Conservation (phyloP, 2,113 vertebrate species). For the Oncorhynchus keta region DNA sequence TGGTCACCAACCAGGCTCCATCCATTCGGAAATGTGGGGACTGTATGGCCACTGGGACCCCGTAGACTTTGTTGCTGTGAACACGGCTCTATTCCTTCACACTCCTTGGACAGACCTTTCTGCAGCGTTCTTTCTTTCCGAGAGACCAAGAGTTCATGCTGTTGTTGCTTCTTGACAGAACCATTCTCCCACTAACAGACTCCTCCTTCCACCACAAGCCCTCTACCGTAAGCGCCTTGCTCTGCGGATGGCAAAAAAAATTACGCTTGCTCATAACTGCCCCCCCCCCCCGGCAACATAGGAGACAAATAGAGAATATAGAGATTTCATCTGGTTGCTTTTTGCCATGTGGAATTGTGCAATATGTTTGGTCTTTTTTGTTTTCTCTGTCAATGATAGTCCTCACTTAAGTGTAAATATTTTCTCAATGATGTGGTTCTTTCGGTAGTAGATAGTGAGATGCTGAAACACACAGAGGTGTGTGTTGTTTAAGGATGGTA, state of each 20-base stretch:
- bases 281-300: slow-evolving; percentile 1
- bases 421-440: slow-evolving; percentile 52
- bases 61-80: slow-evolving; percentile 18
- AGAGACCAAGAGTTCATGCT: background rate
- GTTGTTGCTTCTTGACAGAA: slow-evolving; percentile 9
- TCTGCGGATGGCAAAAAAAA: background rate
- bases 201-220: slow-evolving; percentile 22
- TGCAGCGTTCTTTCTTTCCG: background rate
- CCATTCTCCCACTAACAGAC: slow-evolving; percentile 13
- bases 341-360: slow-evolving; percentile 9
- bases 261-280: slow-evolving; percentile 4
- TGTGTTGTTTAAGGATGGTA: slow-evolving; percentile 8
- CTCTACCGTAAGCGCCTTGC: slow-evolving; percentile 13
- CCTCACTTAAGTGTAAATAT: slow-evolving; percentile 57
- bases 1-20: background rate
- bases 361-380: slow-evolving; percentile 23
- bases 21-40: background rate
- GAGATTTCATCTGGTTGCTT: slow-evolving; percentile 24
- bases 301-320: slow-evolving; percentile 48
- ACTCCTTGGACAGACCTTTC: slow-evolving; percentile 19
- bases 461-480: background rate
- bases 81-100: slow-evolving; percentile 40
- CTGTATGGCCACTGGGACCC: slow-evolving; percentile 18
- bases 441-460: slow-evolving; percentile 12
- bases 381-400: slow-evolving; percentile 23